Evolutionary conservation across 2,113 vertebrate genomes (phyloP), one percentile per base, ranked within the genome.

Genomic region (Eulacestoma nigropectus): DNA sequence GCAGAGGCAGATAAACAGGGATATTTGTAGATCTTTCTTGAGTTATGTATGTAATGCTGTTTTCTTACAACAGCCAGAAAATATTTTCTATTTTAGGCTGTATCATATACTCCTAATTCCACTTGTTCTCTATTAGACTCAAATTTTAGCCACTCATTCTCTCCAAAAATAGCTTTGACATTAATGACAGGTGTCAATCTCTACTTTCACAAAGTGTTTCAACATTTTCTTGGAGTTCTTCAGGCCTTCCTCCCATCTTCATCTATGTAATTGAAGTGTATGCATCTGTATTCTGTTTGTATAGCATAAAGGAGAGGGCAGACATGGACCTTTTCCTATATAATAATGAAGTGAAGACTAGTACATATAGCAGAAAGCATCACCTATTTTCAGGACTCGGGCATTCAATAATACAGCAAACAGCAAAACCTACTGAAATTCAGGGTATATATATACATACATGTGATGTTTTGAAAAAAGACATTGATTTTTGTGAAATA

Each of bases 61-160:
- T 84, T 70, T 20, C 13, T 68, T 68, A 29, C 16, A 49, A 46
- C 7, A 81, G 6, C 10, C 12, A 59, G n/a, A 30, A 86, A 49
- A 41, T 50, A 9, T 19, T 21, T 77, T 65, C 16, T 59, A 6
- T 25, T n/a, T 56, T 89, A 46, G 23, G 47, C 33, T 69, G 16
- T 1, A 0, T 8, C 0, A 0, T 56, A 23, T 65, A 5, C 2
- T 74, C 9, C 11, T 4, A 44, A 8, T 72, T 41, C 25, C 21
- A 9, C 14, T 86, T 92, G 18, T 68, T 84, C 13, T 63, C 46
- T 11, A 2, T 57, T 60, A 65, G 19, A 49, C 10, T 65, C 4
- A 65, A 44, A 53, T 57, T 77, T 62, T 56, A 42, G 26, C 37
- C 9, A 5, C 6, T 37, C 16, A 9, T 8, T 30, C 7, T 78